Base-by-base conservation (phyloP, 2,797 vertebrate genomes). In the Trichosurus vulpecula region DNA sequence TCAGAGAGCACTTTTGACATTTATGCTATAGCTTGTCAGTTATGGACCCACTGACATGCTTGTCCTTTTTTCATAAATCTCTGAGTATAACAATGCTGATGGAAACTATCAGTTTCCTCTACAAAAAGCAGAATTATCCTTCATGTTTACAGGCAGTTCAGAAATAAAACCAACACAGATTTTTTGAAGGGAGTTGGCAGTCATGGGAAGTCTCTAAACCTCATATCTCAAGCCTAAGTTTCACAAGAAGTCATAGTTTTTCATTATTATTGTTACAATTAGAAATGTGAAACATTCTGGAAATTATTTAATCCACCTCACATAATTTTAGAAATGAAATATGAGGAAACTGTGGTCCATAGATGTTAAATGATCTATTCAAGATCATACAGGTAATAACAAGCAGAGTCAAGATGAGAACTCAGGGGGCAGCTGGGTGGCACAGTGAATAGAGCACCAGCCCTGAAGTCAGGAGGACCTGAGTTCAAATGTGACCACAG, bases 11-110 rank as follows among this genome's bases (percentile, higher is more conserved):
- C 66, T 41, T 74, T 74, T 41, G n/a, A 74, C 14, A 66, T 66
- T 66, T n/a, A 66, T n/a, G 31, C 61, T 66, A 16, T n/a, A n/a
- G n/a, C 35, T n/a, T 66, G 61, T 10, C 61, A 74, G 22, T 4
- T 41, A 74, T 6, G 0, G 66, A 74, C 29, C 66, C n/a, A 14
- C 3, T 31, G n/a, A 74, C n/a, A 9, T 22, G 3, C 19, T 74
- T 74, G 35, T 41, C n/a, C 66, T 74, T 41, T 81, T 41, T 74
- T 22, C 16, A 74, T 94, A 54, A 92, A 27, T 95, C 87, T 57
- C 41, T 31, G 35, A 96, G 74, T 52, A 52, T 94, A 90, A 54
- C 91, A 93, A 52, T 35, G 58, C 58, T 89, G 51, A 35, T 92
- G 55, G 5, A 74, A 92, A 52, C 4, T 4, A 54, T 31, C 35